Base-by-base conservation (phyloP, 2,797 vertebrate species). In the Ctenosaura bakeri region DNA sequence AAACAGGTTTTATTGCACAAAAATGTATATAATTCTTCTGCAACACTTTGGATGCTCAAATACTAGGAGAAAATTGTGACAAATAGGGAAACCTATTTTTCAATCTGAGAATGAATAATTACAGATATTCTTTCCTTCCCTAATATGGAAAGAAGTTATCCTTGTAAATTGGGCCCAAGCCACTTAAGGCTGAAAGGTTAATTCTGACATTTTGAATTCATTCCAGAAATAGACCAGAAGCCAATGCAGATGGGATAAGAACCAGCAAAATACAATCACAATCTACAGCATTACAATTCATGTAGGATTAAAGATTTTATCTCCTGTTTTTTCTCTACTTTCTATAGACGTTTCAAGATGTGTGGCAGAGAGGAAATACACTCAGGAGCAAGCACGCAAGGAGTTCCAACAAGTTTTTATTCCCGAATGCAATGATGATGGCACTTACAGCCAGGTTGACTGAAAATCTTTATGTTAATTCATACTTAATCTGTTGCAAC, bases 341-440 rank as follows among this genome's bases (percentile, higher is more conserved):
- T 93, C 92, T 84, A 4, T 96, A 99, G 99, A 99, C 94, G 98
- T 98, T 92, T 99, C 99, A 96, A 98, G 99, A 97, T 99, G 99
- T 96, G 98, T 99, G 90, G 99, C 98, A 78, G 99, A 99, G 96
- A 98, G 99, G 97, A 99, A 99, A 95, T 99, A 99, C 92, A 99
- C 98, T 1, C 99, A 99, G 95, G 98, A 99, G 93, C 99, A 99
- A 95, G 99, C 99, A 92, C 99, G 99, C 97, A 99, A 98, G 95
- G 97, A 99, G 93, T 98, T 98, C 92, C 98, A 98, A 20, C 98
- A 99, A 96, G 99, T 99, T 90, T 99, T 99, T 95, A 98, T 99
- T 86, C 99, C 99, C 0, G 99, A 99, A 46, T 99, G 99, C 97
- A 98, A 98, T 54, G 98, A 98, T 0, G 99, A 99, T 0, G 99